A percentile compares a stretch with the other conserved stretches of the same genome.
Conservation (phyloP, 1,140 invertebrate genomes). For the Nasonia vitripennis region DNA sequence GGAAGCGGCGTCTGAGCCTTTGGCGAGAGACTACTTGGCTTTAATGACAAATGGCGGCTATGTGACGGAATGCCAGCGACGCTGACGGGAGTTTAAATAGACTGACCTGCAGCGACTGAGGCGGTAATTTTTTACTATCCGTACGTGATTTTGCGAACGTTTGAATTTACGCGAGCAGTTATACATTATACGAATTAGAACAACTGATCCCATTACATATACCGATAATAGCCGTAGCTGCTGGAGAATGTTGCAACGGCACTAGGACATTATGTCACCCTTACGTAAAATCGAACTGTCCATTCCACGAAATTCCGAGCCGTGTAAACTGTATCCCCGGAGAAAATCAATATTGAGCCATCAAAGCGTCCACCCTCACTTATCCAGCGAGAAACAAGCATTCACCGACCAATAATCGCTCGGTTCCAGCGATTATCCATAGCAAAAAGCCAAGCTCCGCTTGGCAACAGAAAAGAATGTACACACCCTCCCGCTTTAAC, state of each 20-base stretch:
- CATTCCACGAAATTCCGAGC: background rate
- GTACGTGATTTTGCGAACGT: too few species aligned
- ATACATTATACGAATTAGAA: too few species aligned
- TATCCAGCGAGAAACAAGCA: background rate
- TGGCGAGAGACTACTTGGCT: background rate
- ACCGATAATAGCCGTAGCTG: too few species aligned
- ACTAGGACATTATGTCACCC: too few species aligned
- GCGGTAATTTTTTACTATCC: too few species aligned
- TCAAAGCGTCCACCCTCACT: background rate
- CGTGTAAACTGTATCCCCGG: background rate
- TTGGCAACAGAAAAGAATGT: background rate
- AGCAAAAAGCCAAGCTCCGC: too few species aligned
- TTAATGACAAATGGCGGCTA: background rate
- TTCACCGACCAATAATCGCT: constrained; percentile 5
- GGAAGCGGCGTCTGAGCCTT: background rate
- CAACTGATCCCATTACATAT: too few species aligned
- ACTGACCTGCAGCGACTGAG: too few species aligned
- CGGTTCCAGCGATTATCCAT: constrained; percentile 22
- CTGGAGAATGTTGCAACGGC: too few species aligned
- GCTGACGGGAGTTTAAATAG: background rate
- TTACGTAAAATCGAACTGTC: background rate
- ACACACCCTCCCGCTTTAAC: background rate
- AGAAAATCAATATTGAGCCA: background rate
- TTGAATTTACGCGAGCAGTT: too few species aligned
- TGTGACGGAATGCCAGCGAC: background rate